Conservation (phyloP, 2,113 vertebrate genomes). For the Solea senegalensis region DNA sequence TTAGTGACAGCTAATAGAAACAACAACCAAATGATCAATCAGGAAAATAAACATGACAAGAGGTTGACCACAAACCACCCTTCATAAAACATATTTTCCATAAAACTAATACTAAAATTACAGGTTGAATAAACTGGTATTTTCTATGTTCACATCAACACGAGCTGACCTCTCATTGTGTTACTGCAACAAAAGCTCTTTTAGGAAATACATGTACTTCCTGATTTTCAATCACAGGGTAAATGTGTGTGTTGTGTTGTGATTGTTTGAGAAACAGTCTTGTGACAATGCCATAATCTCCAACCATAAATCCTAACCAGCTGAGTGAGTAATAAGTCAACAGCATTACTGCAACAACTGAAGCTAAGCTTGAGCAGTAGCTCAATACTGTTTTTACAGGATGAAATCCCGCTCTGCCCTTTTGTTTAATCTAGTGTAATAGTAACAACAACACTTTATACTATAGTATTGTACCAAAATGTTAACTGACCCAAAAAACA, state of each 20-base stretch:
- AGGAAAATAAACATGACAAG: too few species aligned
- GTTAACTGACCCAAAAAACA: too few species aligned
- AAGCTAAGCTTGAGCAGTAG: background rate
- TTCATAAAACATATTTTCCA: too few species aligned
- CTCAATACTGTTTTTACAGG: background rate
- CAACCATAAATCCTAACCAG: slow-evolving; percentile 8
- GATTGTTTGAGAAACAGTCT: background rate
- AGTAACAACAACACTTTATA: too few species aligned
- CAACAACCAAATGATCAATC: too few species aligned
- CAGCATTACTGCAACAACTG: background rate
- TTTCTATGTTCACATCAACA: background rate
- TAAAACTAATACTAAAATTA: too few species aligned
- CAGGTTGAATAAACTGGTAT: too few species aligned
- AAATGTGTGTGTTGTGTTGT: background rate
- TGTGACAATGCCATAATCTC: background rate
- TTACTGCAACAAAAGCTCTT: background rate
- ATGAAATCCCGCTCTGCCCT: too few species aligned
- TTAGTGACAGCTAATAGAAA: too few species aligned
- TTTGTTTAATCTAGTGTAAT: too few species aligned
- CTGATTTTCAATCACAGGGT: background rate
- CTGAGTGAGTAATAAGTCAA: background rate
- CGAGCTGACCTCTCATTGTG: background rate
- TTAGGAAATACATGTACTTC: background rate
- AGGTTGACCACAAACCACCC: too few species aligned
- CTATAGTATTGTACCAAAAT: too few species aligned